phyloP scores from a whole-genome alignment of 2,113 vertebrate genomes.

The Fregata magnificens region DNA sequence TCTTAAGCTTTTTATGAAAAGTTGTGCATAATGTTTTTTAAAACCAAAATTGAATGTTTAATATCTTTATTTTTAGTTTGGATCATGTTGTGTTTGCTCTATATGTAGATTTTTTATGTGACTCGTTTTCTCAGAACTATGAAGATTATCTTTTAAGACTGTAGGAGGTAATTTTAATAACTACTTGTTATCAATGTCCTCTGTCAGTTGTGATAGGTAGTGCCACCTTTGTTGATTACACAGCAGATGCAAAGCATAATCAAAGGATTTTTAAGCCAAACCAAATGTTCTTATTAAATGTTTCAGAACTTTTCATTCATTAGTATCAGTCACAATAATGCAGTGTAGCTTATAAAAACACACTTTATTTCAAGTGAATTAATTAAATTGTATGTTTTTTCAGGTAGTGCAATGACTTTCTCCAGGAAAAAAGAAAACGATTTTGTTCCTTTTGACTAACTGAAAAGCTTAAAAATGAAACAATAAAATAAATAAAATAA shows the following conservation, averaged over 20 bases:
- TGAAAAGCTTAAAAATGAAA: not conserved
- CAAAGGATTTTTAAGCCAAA: not conserved
- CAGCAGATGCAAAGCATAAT: not conserved
- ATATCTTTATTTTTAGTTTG: not conserved
- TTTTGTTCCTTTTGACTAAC: not conserved
- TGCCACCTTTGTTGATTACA: not conserved
- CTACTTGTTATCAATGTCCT: not conserved
- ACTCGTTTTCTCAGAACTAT: not conserved
- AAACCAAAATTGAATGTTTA: not conserved
- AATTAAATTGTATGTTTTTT: not conserved
- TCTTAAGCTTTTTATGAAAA: not conserved
- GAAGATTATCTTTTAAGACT: not conserved
- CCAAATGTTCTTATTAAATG: not conserved
- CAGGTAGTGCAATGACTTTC: not conserved
- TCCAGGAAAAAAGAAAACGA: not conserved
- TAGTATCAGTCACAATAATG: not conserved
- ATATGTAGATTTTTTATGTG: not conserved
- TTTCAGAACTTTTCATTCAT: not conserved
- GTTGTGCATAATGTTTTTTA: not conserved
- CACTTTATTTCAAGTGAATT: not conserved
- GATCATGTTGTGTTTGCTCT: not conserved
- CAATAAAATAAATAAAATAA: not conserved
- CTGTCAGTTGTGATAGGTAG: not conserved
- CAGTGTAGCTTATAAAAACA: not conserved
- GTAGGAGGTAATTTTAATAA: not conserved